Base-by-base conservation (phyloP, 1,140 invertebrate genomes). In the Teleopsis dalmanni region DNA sequence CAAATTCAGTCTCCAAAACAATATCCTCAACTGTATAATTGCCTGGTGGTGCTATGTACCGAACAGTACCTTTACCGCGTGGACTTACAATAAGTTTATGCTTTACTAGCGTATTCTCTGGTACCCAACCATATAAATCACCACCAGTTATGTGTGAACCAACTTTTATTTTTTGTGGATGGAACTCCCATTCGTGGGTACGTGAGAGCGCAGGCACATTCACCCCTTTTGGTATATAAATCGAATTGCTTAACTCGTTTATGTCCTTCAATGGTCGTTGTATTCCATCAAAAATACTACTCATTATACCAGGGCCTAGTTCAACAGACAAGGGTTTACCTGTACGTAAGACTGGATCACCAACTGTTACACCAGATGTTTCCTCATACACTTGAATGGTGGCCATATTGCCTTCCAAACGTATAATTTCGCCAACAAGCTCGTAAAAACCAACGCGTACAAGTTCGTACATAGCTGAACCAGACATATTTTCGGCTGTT, bases 221-320 rank as follows among this genome's bases (percentile, higher is more conserved):
- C 9, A 99, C 79, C 75, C 96, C 96, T 73, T 97, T 98, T n/a
- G 96, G 96, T 73, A 99, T 99, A 78, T 99, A 99, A 73, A 99
- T 99, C 61, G 89, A 94, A 56, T 87, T 75, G 0, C 91, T 94
- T 10, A 94, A 64, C 58, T 95, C 83, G 49, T 83, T 57, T 58
- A 89, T 91, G 45, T 81, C 81, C 34, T 84, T 80, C 50, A 91
- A 65, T 2, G 88, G 88, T 43, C 88, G 79, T 68, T 91, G 88
- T 59, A 91, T 92, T 65, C 85, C 85, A 74, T 91, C 88, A 75
- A 87, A 91, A 83, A 62, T 60, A 33, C 51, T 50, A n/a, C 57
- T 57, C 60, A 62, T 59, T 16, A 62, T 60, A 51, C 88, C 88
- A 22, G 89, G 88, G 11, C 85, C 88, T 7, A 91, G 72, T 64